Base-by-base conservation (phyloP, 2,888 invertebrate species). In the Bembecia ichneumoniformis region DNA sequence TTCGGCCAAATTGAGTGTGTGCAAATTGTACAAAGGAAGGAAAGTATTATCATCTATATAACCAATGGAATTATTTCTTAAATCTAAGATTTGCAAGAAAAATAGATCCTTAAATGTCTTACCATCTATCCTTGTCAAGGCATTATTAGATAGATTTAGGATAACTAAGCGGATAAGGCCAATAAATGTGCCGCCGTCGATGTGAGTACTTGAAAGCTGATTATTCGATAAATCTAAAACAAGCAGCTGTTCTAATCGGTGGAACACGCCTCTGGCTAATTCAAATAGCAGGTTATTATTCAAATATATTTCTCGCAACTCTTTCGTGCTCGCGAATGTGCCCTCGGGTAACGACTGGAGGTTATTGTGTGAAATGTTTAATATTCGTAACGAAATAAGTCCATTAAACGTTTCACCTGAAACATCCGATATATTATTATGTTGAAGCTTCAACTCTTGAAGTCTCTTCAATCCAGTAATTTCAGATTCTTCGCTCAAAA, bases 1-100 rank as follows among this genome's bases (percentile, higher is more conserved):
- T 78, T 96, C 94, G 43, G 96, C 95, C 63, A 97, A 84, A 77
- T 96, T 96, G 52, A 97, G 83, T 1, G 96, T 95, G 77, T 96
- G 95, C 60, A 97, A 88, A 82, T 96, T 96, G 81, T 96, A 95
- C 51, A 97, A 88, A 9, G 96, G 94, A 62, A 94, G 82, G 69
- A 97, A 96, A 49, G 96, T 94, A 67, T 94, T 94, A 62, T 94
- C 94, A 79, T 95, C 94, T 66, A 96, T 92, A 65, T 93, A 94
- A 40, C 93, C 93, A 58, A 96, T 95, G 14, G 94, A 93, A 72
- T 96, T 96, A 74, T 95, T 95, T 63, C 93, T 91, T 75, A 96
- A 89, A 81, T 95, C 94, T 63, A 96, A 89, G 59, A 94, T 95
- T 82, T 96, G 95, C 51, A 96, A 88, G 73, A 95, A 94, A 77